A percentile compares a stretch with the other conserved stretches of the same genome.
Evolutionary conservation across 2,113 vertebrate species (phyloP).

Genomic region (Prinia subflava): DNA sequence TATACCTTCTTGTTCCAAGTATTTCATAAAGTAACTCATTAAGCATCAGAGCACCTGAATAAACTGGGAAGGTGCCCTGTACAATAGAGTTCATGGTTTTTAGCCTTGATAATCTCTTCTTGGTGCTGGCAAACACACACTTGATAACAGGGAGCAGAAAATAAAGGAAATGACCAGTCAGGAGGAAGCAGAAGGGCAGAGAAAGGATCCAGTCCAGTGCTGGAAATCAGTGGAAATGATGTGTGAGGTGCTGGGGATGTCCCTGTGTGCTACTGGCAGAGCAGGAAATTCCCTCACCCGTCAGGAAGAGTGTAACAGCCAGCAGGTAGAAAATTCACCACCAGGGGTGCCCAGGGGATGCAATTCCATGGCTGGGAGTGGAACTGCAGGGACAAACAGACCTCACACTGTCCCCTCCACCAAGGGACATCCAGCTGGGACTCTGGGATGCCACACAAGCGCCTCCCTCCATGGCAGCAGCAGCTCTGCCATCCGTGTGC

Average conservation of each 20-base stretch:
- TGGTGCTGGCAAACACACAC: background rate
- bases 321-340: background rate
- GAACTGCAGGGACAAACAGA: background rate
- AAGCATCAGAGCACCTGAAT: background rate
- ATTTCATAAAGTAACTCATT: background rate
- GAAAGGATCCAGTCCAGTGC: background rate
- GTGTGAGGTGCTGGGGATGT: background rate
- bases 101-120: background rate
- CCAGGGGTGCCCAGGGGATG: background rate
- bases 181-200: background rate
- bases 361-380: background rate
- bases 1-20: background rate
- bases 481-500: background rate
- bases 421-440: background rate
- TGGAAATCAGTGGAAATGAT: background rate
- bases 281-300: background rate
- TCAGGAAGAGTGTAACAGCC: background rate
- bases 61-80: background rate
- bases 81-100: background rate
- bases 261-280: fast-evolving
- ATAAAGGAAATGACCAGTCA: background rate
- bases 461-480: background rate
- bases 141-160: background rate
- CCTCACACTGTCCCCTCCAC: background rate
- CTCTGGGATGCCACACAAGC: background rate